These are phyloP conservation scores for Leontopithecus rosalia DNA, from an alignment of 2,797 vertebrate genomes.

Conservation along the genomic window DNA sequence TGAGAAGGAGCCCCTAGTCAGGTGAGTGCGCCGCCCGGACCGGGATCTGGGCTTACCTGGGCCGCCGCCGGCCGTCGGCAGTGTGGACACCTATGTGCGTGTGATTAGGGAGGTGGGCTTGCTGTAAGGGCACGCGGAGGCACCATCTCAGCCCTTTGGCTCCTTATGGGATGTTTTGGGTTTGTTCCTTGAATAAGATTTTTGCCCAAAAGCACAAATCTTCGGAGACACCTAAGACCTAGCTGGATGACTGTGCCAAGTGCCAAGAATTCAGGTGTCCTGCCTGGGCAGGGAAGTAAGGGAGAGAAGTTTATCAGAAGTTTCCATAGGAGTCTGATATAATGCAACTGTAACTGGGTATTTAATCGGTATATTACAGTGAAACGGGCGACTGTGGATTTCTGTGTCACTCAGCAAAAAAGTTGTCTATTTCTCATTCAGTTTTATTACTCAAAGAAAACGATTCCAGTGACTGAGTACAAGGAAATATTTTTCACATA, in stretches of 20 bases:
- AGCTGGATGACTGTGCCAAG: background rate
- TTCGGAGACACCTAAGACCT: background rate
- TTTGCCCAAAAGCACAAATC: background rate
- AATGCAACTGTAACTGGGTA: background rate
- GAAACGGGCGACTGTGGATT: background rate
- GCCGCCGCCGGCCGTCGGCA: background rate
- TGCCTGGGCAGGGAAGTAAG: background rate
- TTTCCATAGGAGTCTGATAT: background rate
- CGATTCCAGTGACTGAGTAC: background rate
- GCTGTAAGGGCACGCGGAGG: background rate
- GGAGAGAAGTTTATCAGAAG: background rate
- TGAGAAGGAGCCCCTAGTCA: conserved; percentile 86
- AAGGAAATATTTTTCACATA: background rate
- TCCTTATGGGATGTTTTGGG: background rate
- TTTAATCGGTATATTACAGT: background rate
- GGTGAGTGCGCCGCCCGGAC: conserved; percentile 78
- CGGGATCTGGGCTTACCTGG: background rate
- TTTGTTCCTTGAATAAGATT: background rate
- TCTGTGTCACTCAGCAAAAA: background rate
- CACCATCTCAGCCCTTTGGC: background rate
- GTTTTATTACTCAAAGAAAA: background rate
- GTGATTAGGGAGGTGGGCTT: background rate
- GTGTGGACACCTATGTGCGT: background rate
- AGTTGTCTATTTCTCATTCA: background rate
- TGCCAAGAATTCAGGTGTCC: background rate